Base-by-base conservation (phyloP, 2,797 vertebrate species). In the Chrosomus eos region DNA sequence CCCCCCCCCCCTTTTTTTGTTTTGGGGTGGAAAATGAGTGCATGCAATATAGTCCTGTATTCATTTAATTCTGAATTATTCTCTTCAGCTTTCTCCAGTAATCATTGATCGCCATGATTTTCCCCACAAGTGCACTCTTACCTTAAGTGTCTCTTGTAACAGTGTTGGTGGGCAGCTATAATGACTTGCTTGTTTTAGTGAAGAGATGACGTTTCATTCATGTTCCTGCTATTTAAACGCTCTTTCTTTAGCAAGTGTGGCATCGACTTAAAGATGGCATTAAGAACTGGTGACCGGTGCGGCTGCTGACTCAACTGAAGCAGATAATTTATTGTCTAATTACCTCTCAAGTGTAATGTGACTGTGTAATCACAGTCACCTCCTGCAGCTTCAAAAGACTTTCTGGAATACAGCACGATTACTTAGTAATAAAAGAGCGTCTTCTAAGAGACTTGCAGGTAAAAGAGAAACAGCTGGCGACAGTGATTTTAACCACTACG, bases 251-350 rank as follows among this genome's bases (percentile, higher is more conserved):
- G 38, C 9, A 43, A 33, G 77, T 33, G 16, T 11, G 18, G 58
- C 26, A n/a, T 48, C 6, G 21, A 23, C 62, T 80, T 81, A 53
- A 19, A 81, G 13, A 55, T 7, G 14, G 7, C 48, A 8, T 36
- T 5, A 81, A 82, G 51, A 72, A 82, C n/a, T 26, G 51, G 55
- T 71, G 28, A 64, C 5, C 43, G 16, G 33, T 36, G 3, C 1
- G 26, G 19, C 43, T 55, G 67, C 68, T 55, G 85, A 64, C 38
- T 66, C 58, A 72, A 79, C 68, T 66, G 58, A 83, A 83, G 67
- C 21, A 26, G 80, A 62, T 66, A 60, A 66, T 70, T 84, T 77
- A 70, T 70, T 70, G 74, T 78, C 82, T 78, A 84, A 84, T 77
- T 77, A 33, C 82, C 73, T 55, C 74, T 77, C 45, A 55, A 70